Percentiles rank a stretch among this genome's conserved stretches.
Evolutionary conservation across 2,113 vertebrate species (phyloP).

Genomic region (Stegastes partitus): DNA sequence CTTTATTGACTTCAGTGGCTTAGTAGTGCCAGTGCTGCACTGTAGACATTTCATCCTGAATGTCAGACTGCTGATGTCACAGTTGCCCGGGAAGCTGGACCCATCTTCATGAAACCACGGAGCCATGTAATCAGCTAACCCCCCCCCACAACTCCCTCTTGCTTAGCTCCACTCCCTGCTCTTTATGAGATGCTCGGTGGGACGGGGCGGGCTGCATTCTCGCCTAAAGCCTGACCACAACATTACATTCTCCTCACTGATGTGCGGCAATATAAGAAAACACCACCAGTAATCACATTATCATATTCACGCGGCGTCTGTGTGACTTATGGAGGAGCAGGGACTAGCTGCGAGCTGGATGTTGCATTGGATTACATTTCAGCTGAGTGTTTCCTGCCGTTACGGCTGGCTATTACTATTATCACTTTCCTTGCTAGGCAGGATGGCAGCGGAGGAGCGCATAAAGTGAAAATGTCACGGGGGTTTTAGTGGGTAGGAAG

Average conservation of each 20-base stretch:
- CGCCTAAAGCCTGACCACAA: constrained; percentile 59
- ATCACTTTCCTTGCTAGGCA: constrained; percentile 65
- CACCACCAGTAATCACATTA: constrained; percentile 69
- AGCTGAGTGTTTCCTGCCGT: constrained; percentile 54
- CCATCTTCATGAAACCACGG: constrained; percentile 66
- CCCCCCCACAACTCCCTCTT: constrained; percentile 34
- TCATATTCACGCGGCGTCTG: constrained; percentile 53
- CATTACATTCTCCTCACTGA: constrained; percentile 51
- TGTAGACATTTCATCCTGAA: constrained; percentile 73
- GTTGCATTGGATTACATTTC: constrained; percentile 69
- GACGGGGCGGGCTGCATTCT: constrained; percentile 32
- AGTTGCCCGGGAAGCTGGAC: constrained; percentile 54
- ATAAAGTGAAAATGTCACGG: constrained; percentile 78
- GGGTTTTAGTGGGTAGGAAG: constrained; percentile 58
- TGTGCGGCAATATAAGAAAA: constrained; percentile 48
- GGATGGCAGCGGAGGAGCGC: constrained; percentile 53
- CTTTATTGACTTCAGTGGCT: constrained; percentile 74
- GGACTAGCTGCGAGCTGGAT: constrained; percentile 40
- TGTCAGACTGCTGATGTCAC: constrained; percentile 73
- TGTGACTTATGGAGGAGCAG: constrained; percentile 39
- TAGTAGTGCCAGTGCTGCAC: constrained; percentile 40
- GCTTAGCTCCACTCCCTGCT: constrained; percentile 49
- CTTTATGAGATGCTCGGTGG: constrained; percentile 55
- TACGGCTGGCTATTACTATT: constrained; percentile 67
- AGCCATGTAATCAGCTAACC: constrained; percentile 69